Conservation (phyloP, 2,888 invertebrate genomes). For the Protodeltote pygarga region DNA sequence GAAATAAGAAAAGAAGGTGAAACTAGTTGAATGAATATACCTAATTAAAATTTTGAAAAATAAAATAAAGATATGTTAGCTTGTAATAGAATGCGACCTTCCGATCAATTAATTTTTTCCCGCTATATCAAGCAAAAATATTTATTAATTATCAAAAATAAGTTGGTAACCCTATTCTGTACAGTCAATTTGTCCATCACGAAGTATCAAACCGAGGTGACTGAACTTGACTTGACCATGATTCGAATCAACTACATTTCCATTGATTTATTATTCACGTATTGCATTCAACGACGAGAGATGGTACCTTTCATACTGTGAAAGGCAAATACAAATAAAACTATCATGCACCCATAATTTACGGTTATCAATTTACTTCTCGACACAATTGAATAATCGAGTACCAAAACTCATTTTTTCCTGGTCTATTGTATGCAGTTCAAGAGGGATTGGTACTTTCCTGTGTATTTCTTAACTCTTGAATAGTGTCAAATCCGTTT, state of each 20-base stretch:
- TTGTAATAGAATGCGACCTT: too few species aligned
- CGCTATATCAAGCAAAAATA: too few species aligned
- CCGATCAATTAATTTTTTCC: too few species aligned
- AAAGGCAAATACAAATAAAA: slow-evolving; percentile 56
- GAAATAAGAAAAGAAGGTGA: too few species aligned
- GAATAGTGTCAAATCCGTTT: background rate
- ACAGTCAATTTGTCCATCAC: slow-evolving; percentile 65
- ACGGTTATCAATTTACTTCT: slow-evolving; percentile 45
- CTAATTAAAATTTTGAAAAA: too few species aligned
- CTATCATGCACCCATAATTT: slow-evolving; percentile 38
- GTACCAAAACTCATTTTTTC: slow-evolving; percentile 10
- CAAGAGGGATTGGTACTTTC: slow-evolving; percentile 21
- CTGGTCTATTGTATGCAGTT: slow-evolving; percentile 25
- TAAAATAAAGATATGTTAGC: too few species aligned
- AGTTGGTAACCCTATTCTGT: too few species aligned
- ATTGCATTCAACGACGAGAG: slow-evolving; percentile 62
- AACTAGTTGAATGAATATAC: too few species aligned
- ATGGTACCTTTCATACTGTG: slow-evolving; percentile 51
- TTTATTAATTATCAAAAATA: too few species aligned
- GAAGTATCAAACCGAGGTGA: slow-evolving; percentile 61
- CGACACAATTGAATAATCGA: slow-evolving; percentile 37
- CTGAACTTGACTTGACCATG: slow-evolving; percentile 73
- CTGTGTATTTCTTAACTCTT: slow-evolving; percentile 1
- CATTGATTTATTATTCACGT: slow-evolving; percentile 75
- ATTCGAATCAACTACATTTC: slow-evolving; percentile 65